These are phyloP conservation scores for Parasteatoda lunata DNA, from an alignment of 2,888 invertebrate species.

Conservation along the genomic window DNA sequence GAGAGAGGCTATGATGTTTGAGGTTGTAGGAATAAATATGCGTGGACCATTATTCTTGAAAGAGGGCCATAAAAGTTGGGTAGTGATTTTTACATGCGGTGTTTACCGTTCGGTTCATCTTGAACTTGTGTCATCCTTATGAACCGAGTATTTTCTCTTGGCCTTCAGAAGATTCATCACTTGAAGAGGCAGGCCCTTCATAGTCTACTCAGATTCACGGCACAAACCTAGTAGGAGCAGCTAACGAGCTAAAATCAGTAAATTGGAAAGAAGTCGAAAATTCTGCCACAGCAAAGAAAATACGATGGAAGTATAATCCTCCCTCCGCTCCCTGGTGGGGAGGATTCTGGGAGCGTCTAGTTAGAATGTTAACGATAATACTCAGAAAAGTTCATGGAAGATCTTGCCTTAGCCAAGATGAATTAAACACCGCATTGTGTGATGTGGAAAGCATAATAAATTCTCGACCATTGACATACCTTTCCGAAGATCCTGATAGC, in stretches of 20 bases:
- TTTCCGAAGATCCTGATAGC: slow-evolving; percentile 21
- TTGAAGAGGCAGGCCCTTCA: slow-evolving; percentile 6
- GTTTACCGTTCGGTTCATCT: slow-evolving; percentile 17
- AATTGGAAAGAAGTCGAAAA: neutral
- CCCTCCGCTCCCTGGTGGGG: neutral
- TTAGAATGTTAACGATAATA: neutral
- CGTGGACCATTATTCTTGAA: neutral
- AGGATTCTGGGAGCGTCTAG: slow-evolving; percentile 4
- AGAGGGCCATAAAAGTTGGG: slow-evolving; percentile 7
- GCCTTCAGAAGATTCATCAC: slow-evolving; percentile 7
- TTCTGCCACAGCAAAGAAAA: slow-evolving; percentile 5
- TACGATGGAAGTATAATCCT: too few relatives aligned
- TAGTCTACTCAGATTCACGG: slow-evolving; percentile 8
- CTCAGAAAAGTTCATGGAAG: neutral
- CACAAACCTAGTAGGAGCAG: neutral
- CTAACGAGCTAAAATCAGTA: neutral
- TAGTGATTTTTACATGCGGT: slow-evolving; percentile 10
- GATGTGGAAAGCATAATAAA: slow-evolving; percentile 17
- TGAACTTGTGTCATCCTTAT: neutral
- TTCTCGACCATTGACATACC: neutral
- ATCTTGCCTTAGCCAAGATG: neutral
- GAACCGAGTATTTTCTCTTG: neutral
- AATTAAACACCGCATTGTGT: slow-evolving; percentile 2
- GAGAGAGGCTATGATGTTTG: too few relatives aligned
- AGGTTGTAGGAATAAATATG: too few relatives aligned